phyloP scores from a whole-genome alignment of 2,797 vertebrate genomes.

The Rhyacichthys aspro region DNA sequence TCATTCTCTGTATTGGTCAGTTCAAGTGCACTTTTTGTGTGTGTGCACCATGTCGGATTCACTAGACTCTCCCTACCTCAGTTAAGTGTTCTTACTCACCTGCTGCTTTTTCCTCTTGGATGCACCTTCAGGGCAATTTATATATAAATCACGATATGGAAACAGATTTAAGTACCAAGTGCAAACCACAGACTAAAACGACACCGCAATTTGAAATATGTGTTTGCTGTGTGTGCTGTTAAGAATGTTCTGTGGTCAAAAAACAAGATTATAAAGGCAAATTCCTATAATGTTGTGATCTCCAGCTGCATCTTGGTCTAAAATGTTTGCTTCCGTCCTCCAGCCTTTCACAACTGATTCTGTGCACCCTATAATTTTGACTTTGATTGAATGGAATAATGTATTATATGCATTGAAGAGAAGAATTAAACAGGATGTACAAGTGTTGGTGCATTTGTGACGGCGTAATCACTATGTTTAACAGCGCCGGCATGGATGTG shows the following conservation, averaged over 20 bases:
- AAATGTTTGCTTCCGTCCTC: background rate
- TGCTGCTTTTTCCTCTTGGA: no score
- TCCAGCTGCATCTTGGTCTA: conserved; percentile 1
- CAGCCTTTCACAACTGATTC: background rate
- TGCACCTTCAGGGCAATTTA: no score
- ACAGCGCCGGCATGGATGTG: background rate
- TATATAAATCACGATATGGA: background rate
- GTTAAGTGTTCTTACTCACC: no score
- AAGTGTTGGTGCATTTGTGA: conserved; percentile 18
- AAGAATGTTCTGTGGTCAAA: background rate
- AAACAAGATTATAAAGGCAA: background rate
- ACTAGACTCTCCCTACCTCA: no score
- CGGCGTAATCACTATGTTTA: conserved; percentile 4
- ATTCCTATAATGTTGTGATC: background rate
- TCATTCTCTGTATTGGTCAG: no score
- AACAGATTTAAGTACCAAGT: background rate
- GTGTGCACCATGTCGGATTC: no score
- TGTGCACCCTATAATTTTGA: conserved; percentile 4
- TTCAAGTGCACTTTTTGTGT: no score
- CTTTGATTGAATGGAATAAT: conserved; percentile 13
- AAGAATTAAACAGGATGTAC: conserved; percentile 27
- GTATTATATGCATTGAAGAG: conserved; percentile 16
- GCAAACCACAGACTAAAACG: background rate
- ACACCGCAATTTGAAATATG: background rate
- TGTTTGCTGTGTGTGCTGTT: background rate